Evolutionary conservation across 2,797 vertebrate species (phyloP).

Genomic region (Malurus splendens): DNA sequence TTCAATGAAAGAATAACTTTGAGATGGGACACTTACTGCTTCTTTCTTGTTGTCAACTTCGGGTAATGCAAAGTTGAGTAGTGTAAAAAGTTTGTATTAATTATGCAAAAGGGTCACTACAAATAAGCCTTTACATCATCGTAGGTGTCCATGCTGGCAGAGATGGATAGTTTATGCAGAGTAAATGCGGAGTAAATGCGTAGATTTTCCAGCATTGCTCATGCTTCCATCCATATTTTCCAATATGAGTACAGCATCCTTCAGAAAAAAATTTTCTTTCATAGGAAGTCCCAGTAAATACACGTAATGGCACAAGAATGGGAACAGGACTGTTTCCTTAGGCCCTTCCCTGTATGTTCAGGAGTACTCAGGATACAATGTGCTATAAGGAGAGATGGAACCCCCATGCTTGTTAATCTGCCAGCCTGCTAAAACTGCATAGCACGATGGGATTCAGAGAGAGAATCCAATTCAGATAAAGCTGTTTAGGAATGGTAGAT

Average conservation of each 20-base stretch:
- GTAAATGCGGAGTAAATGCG: neutral
- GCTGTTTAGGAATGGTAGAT: neutral
- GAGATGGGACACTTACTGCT: neutral
- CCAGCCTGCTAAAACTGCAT: neutral
- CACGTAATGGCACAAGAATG: neutral
- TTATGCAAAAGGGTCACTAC: neutral
- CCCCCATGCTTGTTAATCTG: neutral
- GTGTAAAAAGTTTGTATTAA: neutral
- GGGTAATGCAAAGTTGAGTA: neutral
- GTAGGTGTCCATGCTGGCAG: neutral
- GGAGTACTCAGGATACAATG: neutral
- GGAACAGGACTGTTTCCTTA: neutral
- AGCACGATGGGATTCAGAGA: neutral
- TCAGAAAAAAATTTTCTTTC: neutral
- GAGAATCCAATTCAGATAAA: neutral
- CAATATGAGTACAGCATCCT: neutral
- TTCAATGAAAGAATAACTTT: neutral
- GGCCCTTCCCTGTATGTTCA: neutral
- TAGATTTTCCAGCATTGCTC: neutral
- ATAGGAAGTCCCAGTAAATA: neutral
- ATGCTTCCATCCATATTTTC: neutral
- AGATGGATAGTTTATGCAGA: neutral
- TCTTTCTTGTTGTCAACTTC: neutral
- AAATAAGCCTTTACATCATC: neutral
- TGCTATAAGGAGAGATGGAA: neutral